Evolutionary conservation across 2,888 invertebrate species (phyloP).

Genomic region (Metalampra italica): DNA sequence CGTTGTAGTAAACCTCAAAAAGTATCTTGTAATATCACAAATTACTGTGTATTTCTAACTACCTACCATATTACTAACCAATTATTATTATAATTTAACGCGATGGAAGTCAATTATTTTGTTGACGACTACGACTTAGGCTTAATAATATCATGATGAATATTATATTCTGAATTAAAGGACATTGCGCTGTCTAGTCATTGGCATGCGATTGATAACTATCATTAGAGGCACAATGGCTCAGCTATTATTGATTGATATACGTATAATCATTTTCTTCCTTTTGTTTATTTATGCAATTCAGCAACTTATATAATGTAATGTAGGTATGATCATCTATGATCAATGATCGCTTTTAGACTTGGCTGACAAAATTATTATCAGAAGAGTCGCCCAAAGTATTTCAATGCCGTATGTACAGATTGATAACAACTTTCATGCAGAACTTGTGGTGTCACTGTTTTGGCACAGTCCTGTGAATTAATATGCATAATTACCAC

Average conservation of each 20-base stretch:
- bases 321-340: neutral
- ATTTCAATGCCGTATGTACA: neutral
- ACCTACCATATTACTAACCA: conserved; percentile 54
- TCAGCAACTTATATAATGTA: neutral
- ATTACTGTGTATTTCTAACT: conserved; percentile 68
- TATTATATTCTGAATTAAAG: conserved; percentile 1
- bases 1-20: conserved; percentile 69
- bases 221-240: conserved; percentile 57
- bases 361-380: too few species aligned
- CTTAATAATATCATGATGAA: conserved; percentile 4
- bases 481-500: neutral
- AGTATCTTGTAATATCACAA: conserved; percentile 76
- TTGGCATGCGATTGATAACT: conserved; percentile 1
- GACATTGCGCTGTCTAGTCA: neutral
- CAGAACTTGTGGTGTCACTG: neutral
- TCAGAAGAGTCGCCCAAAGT: too few species aligned
- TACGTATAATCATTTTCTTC: too few species aligned
- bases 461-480: conserved; percentile 7
- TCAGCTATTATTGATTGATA: conserved; percentile 49
- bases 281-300: conserved; percentile 2
- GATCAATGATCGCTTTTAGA: too few species aligned
- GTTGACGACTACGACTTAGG: conserved; percentile 8
- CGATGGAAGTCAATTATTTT: conserved; percentile 44
- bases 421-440: neutral
- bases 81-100: conserved; percentile 36